These are phyloP conservation scores for Lepidurus arcticus DNA, from an alignment of 1,140 invertebrate species.

Conservation along the genomic window DNA sequence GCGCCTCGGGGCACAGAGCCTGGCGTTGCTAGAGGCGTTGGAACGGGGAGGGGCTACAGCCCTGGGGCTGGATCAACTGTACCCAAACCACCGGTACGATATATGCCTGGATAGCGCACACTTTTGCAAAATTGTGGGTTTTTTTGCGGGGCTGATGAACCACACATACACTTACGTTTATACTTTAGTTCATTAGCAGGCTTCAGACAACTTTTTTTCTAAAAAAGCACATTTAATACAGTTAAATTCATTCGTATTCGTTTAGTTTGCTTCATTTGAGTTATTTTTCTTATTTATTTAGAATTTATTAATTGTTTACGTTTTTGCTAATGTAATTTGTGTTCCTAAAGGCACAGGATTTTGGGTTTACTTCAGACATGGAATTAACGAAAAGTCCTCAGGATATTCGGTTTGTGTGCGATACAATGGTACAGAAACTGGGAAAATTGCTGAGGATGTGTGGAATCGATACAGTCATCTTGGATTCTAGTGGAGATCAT, in stretches of 20 bases:
- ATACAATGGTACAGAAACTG: conserved; percentile 49
- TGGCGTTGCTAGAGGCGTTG: not conserved
- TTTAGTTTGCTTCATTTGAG: too few relatives aligned
- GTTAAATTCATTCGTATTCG: too few relatives aligned
- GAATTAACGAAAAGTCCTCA: not conserved
- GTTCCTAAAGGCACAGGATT: not conserved
- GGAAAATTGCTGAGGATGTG: conserved; percentile 56
- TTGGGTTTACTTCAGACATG: not conserved
- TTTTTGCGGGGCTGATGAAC: not conserved
- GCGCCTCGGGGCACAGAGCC: not conserved
- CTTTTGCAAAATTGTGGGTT: not conserved
- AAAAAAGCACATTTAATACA: not conserved
- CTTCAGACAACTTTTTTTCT: not conserved
- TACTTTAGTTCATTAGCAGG: not conserved
- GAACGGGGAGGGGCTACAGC: not conserved
- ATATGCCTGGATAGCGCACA: not conserved
- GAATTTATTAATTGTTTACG: too few relatives aligned
- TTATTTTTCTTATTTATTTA: too few relatives aligned
- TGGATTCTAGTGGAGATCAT: conserved; percentile 49
- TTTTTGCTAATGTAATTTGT: not conserved
- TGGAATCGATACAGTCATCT: conserved; percentile 57
- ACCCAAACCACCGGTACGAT: not conserved
- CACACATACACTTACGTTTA: not conserved
- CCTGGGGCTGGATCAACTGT: not conserved
- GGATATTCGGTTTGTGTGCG: conserved; percentile 42